These are phyloP conservation scores for Strix uralensis DNA, from an alignment of 2,113 vertebrate species.

Conservation along the genomic window DNA sequence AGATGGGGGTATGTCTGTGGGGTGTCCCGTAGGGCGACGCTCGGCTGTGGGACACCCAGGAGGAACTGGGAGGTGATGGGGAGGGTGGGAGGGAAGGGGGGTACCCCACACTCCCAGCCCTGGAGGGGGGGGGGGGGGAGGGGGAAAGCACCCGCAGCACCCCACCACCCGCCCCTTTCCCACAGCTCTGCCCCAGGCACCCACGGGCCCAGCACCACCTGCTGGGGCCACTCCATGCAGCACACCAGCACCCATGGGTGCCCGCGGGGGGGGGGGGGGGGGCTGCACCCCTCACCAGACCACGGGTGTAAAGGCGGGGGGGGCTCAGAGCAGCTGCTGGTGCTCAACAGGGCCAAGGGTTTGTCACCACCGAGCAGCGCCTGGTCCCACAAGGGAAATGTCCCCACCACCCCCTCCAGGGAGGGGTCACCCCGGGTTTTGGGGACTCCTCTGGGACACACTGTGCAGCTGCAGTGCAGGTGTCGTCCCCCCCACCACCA, in stretches of 20 bases:
- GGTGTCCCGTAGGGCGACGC: fast-evolving
- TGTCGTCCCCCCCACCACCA: neutral
- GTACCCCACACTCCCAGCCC: neutral
- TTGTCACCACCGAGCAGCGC: neutral
- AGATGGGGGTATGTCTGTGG: neutral
- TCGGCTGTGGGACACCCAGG: neutral
- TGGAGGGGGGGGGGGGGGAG: too few relatives aligned
- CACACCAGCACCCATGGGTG: neutral
- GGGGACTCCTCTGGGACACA: neutral
- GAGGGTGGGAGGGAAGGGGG: neutral
- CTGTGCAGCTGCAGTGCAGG: fast-evolving
- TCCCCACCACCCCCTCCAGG: neutral
- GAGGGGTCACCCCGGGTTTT: neutral
- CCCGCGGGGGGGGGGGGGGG: neutral
- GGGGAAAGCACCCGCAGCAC: neutral
- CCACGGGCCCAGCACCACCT: neutral
- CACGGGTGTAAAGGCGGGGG: neutral
- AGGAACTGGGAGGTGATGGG: neutral
- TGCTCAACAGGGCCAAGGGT: neutral
- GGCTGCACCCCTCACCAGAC: neutral
- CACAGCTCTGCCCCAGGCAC: neutral
- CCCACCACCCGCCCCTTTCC: neutral
- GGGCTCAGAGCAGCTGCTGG: neutral
- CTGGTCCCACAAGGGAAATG: neutral
- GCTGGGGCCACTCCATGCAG: neutral